These are phyloP conservation scores for Psittacula echo DNA, from an alignment of 2,797 vertebrate genomes.

Conservation along the genomic window DNA sequence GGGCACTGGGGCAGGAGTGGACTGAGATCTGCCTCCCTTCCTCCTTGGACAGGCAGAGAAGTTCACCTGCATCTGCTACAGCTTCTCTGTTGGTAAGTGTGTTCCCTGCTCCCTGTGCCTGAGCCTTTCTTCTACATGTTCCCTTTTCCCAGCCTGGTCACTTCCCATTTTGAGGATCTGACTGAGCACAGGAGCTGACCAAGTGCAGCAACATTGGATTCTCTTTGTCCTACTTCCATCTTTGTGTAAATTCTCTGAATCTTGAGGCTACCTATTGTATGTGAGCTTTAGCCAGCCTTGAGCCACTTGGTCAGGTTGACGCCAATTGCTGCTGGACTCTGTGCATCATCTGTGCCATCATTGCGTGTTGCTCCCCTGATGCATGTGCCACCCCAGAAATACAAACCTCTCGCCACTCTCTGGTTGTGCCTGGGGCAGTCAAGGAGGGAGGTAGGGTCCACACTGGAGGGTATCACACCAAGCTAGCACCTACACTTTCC, in stretches of 20 bases:
- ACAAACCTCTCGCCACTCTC: neutral
- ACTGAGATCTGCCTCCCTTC: neutral
- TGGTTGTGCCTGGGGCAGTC: too few relatives aligned
- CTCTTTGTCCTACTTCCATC: rapidly evolving
- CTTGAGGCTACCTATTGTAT: rapidly evolving
- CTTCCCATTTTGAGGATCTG: neutral
- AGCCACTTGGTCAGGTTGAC: rapidly evolving
- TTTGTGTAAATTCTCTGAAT: rapidly evolving
- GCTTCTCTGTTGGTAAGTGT: constrained; percentile 24
- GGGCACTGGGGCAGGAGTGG: neutral
- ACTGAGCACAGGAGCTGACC: rapidly evolving
- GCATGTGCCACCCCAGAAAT: too few relatives aligned
- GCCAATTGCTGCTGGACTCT: rapidly evolving
- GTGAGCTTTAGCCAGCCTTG: neutral
- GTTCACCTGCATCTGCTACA: constrained; percentile 41
- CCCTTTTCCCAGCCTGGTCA: neutral
- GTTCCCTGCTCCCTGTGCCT: rapidly evolving
- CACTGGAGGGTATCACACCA: rapidly evolving
- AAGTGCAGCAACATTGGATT: rapidly evolving
- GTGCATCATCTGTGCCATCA: neutral
- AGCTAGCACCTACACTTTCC: neutral
- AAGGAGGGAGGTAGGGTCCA: too few relatives aligned
- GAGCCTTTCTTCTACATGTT: rapidly evolving
- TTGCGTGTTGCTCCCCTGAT: rapidly evolving
- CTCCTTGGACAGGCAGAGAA: constrained; percentile 12